phyloP scores from a whole-genome alignment of 2,113 vertebrate species.

The Hydrochoerus hydrochaeris region DNA sequence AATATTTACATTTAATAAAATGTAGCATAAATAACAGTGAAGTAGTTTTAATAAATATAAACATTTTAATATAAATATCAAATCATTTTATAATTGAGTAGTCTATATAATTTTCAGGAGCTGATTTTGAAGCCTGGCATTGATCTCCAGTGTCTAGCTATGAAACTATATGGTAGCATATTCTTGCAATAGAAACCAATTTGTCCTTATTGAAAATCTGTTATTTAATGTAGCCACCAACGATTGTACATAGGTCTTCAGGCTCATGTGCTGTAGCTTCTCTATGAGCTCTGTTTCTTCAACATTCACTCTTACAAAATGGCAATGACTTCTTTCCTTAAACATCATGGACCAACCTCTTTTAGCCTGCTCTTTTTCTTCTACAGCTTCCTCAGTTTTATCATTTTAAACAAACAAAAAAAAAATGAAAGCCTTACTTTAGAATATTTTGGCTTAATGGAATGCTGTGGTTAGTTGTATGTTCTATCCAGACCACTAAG shows the following conservation, averaged over 20 bases:
- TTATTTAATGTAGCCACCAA: neutral
- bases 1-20: neutral
- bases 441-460: neutral
- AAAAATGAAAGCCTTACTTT: neutral
- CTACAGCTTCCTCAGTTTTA: neutral
- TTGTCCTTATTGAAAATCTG: neutral
- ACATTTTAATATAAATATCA: neutral
- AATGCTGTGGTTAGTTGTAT: neutral
- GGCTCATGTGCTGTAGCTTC: neutral
- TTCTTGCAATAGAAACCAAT: neutral
- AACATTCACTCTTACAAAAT: too few species aligned
- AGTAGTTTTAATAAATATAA: neutral
- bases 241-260: neutral
- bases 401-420: too few species aligned
- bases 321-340: neutral
- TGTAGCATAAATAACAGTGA: neutral
- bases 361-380: neutral
- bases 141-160: too few species aligned
- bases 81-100: neutral
- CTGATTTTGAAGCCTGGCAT: too few species aligned
- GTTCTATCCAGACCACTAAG: neutral
- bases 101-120: neutral
- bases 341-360: too few species aligned
- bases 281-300: neutral
- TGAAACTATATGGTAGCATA: too few species aligned